Percentiles rank a stretch among this genome's conserved stretches.
Conservation (phyloP, 2,888 invertebrate genomes). For the Stenchaetothrips biformis region DNA sequence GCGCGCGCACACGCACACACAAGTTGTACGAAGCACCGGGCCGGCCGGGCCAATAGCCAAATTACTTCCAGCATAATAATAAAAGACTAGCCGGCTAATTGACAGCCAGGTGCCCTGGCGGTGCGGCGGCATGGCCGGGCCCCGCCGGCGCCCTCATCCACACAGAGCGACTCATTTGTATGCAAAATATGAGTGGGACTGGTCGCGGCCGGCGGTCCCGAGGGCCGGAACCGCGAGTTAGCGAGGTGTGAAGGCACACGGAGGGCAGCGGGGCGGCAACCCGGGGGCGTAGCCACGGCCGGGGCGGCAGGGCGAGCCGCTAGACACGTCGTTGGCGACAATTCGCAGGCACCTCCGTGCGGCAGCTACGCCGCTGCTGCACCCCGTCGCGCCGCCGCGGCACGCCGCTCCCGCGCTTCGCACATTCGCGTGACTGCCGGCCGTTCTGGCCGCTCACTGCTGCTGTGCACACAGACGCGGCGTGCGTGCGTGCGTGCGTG, state of each 20-base stretch:
- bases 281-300: too few species aligned
- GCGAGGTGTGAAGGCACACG: conserved; percentile 7
- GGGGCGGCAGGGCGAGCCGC: not conserved
- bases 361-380: not conserved
- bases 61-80: not conserved
- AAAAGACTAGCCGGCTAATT: conserved; percentile 7
- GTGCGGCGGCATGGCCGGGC: not conserved
- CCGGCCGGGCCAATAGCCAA: conserved; percentile 9
- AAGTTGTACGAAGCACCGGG: not conserved
- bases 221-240: not conserved
- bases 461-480: not conserved
- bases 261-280: not conserved
- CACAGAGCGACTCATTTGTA: conserved; percentile 6
- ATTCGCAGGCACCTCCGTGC: not conserved
- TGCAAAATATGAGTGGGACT: conserved; percentile 17
- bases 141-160: conserved; percentile 31
- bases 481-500: too few species aligned
- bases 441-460: not conserved
- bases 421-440: conserved; percentile 11
- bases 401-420: conserved; percentile 1
- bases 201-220: not conserved
- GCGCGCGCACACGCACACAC: conserved; percentile 26
- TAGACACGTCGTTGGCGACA: not conserved
- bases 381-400: not conserved
- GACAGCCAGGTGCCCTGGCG: not conserved